A percentile compares a stretch with the other conserved stretches of the same genome.
phyloP scores from a whole-genome alignment of 2,888 invertebrate genomes.

The Drosophila mercatorum region DNA sequence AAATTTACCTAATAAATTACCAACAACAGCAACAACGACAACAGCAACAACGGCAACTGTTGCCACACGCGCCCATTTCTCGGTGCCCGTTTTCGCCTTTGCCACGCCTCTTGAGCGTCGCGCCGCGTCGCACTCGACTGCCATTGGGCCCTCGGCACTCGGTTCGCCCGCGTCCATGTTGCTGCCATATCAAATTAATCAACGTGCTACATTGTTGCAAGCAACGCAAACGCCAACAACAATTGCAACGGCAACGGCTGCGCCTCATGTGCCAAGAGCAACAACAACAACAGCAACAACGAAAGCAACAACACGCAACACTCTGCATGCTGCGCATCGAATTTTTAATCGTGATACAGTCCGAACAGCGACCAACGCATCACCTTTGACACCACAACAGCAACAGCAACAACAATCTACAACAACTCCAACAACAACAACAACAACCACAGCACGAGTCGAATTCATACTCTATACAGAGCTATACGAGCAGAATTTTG shows the following conservation, averaged over 20 bases:
- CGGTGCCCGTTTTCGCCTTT: slow-evolving; percentile 5
- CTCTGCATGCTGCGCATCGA: slow-evolving; percentile 62
- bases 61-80: slow-evolving; percentile 43
- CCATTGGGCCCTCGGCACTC: slow-evolving; percentile 39
- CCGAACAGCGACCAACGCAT: slow-evolving; percentile 63
- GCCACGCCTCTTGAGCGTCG: slow-evolving; percentile 38
- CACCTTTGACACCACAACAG: slow-evolving; percentile 71
- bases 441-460: slow-evolving; percentile 56
- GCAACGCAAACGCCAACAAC: slow-evolving; percentile 56
- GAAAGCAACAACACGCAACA: slow-evolving; percentile 25
- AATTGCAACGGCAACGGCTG: slow-evolving; percentile 34
- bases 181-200: slow-evolving; percentile 80
- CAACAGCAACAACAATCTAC: slow-evolving; percentile 32
- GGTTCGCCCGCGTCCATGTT: slow-evolving; percentile 72
- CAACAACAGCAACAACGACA: slow-evolving; percentile 43
- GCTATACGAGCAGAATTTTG: slow-evolving; percentile 65
- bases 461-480: slow-evolving; percentile 78
- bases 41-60: slow-evolving; percentile 17
- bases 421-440: slow-evolving; percentile 34
- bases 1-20: slow-evolving; percentile 78
- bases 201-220: slow-evolving; percentile 80
- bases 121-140: slow-evolving; percentile 70
- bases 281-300: slow-evolving; percentile 37
- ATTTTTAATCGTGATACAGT: slow-evolving; percentile 77
- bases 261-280: slow-evolving; percentile 55